Evolutionary conservation across 2,113 vertebrate genomes (phyloP).

Genomic region (Etheostoma spectabile): DNA sequence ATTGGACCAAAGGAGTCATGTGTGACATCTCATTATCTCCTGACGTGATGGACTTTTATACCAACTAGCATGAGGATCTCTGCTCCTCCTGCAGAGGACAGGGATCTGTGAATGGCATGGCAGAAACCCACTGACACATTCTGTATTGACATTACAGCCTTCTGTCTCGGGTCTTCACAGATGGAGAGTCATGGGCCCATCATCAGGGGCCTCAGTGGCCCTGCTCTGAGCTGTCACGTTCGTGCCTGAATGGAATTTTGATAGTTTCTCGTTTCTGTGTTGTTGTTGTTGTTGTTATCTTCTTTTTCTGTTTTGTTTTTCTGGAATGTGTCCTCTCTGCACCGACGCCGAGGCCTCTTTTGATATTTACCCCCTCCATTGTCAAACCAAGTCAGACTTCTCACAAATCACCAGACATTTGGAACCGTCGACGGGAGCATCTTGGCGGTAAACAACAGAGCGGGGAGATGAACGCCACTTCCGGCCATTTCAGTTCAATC

Average conservation of each 20-base stretch:
- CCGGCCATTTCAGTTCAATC: constrained; percentile 46
- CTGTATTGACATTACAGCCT: constrained; percentile 52
- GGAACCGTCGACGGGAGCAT: constrained; percentile 4
- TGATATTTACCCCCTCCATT: constrained; percentile 46
- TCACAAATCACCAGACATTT: constrained; percentile 52
- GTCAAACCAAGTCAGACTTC: constrained; percentile 40
- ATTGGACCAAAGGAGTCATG: constrained; percentile 49
- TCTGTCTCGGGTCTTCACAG: constrained; percentile 51
- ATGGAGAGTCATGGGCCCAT: constrained; percentile 36
- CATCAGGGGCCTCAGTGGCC: constrained; percentile 30
- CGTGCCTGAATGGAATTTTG: constrained; percentile 77
- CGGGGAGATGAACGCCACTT: constrained; percentile 25
- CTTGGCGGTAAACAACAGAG: constrained; percentile 24
- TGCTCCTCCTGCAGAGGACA: constrained; percentile 45
- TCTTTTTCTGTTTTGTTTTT: not conserved
- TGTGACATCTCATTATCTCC: constrained; percentile 28
- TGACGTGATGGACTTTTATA: constrained; percentile 20
- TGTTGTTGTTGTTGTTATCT: constrained; percentile 36
- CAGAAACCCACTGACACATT: constrained; percentile 51
- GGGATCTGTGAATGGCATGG: constrained; percentile 45
- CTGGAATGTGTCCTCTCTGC: constrained; percentile 39
- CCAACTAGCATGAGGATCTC: constrained; percentile 3
- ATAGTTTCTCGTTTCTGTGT: constrained; percentile 51
- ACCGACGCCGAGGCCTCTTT: constrained; percentile 34
- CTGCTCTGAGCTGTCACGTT: constrained; percentile 69